Evolutionary conservation across 2,113 vertebrate genomes (phyloP).

Genomic region (Eira barbara): DNA sequence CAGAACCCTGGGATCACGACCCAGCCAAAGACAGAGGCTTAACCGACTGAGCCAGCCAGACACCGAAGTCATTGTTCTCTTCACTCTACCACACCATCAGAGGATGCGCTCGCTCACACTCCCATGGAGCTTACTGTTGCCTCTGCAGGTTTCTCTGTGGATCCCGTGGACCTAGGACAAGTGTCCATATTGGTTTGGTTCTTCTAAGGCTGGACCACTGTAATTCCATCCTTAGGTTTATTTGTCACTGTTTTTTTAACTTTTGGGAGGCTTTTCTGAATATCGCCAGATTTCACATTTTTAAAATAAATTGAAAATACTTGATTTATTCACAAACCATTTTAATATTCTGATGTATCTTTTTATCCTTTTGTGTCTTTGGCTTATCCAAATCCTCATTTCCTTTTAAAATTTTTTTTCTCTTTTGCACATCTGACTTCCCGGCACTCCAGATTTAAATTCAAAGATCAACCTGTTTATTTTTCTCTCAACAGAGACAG

Average conservation of each 20-base stretch:
- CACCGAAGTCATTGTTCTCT: not conserved
- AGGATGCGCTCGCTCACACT: not conserved
- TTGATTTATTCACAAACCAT: not conserved
- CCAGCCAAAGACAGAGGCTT: not conserved
- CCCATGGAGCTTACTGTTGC: not conserved
- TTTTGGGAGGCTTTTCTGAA: not conserved
- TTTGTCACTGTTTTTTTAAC: not conserved
- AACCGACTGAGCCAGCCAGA: not conserved
- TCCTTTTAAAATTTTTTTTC: not conserved
- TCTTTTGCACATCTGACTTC: not conserved
- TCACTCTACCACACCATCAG: accelerated
- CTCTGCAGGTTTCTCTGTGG: not conserved
- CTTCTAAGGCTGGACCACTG: not conserved
- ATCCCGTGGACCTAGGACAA: not conserved
- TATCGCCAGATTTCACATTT: not conserved
- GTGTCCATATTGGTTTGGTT: not conserved
- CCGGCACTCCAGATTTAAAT: not conserved
- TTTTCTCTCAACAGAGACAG: not conserved
- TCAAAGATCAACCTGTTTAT: not conserved
- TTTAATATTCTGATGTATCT: not conserved
- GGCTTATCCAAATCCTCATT: not conserved
- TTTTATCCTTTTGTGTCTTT: not conserved
- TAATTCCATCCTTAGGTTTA: not conserved
- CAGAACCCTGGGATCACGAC: not conserved
- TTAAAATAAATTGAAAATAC: not conserved